A percentile compares a stretch with the other conserved stretches of the same genome.
Conservation (phyloP, 2,113 vertebrate species). For the Sinosuthora webbiana region DNA sequence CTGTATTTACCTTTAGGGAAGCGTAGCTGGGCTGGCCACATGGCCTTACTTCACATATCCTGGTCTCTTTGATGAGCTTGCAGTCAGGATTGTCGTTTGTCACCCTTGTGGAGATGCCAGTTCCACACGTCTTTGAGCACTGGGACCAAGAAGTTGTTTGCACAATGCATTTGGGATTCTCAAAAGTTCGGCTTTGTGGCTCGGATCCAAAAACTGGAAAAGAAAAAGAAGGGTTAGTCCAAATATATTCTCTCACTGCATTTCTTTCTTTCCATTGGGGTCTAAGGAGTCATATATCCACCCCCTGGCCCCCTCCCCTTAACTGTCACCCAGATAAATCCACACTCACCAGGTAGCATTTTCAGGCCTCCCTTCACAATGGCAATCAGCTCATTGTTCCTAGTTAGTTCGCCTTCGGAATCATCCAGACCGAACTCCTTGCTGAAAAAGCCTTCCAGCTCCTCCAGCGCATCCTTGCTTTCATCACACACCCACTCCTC, state of each 20-base stretch:
- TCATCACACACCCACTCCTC: slow-evolving; percentile 95
- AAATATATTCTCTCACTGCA: background rate
- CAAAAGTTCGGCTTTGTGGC: slow-evolving; percentile 81
- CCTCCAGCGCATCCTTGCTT: slow-evolving; percentile 74
- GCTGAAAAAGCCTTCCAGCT: slow-evolving; percentile 78
- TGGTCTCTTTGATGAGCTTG: slow-evolving; percentile 91
- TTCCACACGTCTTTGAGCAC: slow-evolving; percentile 96
- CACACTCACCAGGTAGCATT: slow-evolving; percentile 87
- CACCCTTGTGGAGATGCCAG: slow-evolving; percentile 93
- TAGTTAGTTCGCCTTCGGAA: slow-evolving; percentile 85
- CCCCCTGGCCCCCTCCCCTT: background rate
- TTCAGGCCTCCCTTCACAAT: slow-evolving; percentile 86
- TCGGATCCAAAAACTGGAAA: slow-evolving; percentile 73
- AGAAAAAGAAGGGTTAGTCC: background rate
- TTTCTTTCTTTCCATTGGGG: background rate
- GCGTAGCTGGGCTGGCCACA: slow-evolving; percentile 87
- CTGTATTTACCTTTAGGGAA: slow-evolving; percentile 87
- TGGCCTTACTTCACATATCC: slow-evolving; percentile 94
- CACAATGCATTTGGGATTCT: slow-evolving; percentile 90
- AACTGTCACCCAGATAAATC: background rate
- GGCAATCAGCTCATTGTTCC: slow-evolving; percentile 91
- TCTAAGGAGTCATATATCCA: background rate
- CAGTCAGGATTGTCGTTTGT: slow-evolving; percentile 94
- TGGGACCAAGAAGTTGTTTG: slow-evolving; percentile 97
- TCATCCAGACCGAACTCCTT: slow-evolving; percentile 79